Percentiles rank a stretch among this genome's conserved stretches.
phyloP scores from a whole-genome alignment of 2,113 vertebrate species.

The Nannobrachium achirus region DNA sequence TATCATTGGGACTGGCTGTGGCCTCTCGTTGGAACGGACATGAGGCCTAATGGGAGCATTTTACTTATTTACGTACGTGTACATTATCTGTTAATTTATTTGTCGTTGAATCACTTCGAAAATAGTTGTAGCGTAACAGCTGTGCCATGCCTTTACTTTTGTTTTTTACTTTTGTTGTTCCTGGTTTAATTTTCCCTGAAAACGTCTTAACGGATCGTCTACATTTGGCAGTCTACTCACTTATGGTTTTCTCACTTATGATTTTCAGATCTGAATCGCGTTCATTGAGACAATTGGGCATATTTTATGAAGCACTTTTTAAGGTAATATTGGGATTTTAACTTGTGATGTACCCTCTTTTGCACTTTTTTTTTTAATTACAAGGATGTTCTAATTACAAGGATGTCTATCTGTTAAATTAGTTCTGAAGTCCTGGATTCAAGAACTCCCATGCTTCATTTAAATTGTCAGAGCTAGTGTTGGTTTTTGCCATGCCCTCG shows the following conservation, averaged over 20 bases:
- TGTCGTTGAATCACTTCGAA: background rate
- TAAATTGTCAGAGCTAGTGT: background rate
- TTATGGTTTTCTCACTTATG: background rate
- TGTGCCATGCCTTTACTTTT: constrained; percentile 33
- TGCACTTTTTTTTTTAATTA: constrained; percentile 28
- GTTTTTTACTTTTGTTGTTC: constrained; percentile 16
- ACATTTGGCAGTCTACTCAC: background rate
- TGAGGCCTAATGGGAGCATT: constrained; percentile 14
- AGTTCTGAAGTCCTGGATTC: constrained; percentile 12
- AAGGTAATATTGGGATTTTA: constrained; percentile 21
- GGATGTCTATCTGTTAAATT: constrained; percentile 4
- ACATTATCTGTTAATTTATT: background rate
- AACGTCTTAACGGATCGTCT: background rate
- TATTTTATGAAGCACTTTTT: constrained; percentile 22
- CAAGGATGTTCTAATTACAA: background rate
- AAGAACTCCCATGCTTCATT: constrained; percentile 1
- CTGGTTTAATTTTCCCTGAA: too few species aligned
- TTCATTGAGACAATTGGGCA: too few species aligned
- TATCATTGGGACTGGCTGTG: constrained; percentile 1
- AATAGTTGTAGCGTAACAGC: background rate
- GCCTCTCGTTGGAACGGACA: background rate
- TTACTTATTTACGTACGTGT: background rate
- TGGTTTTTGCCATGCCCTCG: background rate
- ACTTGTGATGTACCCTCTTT: constrained; percentile 31
- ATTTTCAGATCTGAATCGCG: too few species aligned